phyloP scores from a whole-genome alignment of 2,113 vertebrate species.

The Bungarus multicinctus region DNA sequence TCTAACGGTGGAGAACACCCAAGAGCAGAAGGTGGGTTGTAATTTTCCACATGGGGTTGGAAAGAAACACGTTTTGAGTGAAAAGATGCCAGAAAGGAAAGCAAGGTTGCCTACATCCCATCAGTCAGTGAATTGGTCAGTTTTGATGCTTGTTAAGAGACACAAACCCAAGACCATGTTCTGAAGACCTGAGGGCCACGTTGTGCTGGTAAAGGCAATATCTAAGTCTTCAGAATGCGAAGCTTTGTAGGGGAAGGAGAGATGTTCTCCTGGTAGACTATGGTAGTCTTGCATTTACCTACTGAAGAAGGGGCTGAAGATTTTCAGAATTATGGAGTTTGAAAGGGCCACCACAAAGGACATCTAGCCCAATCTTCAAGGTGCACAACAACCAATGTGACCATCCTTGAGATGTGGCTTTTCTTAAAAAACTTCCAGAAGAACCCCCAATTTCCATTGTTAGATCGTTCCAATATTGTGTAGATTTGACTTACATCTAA shows the following conservation, averaged over 20 bases:
- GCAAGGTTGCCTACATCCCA: neutral
- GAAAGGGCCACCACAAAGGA: neutral
- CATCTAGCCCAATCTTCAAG: neutral
- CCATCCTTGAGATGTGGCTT: neutral
- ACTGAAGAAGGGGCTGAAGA: neutral
- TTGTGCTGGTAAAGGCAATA: neutral
- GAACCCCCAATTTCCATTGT: neutral
- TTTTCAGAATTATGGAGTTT: neutral
- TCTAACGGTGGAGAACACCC: neutral
- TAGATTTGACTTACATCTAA: neutral
- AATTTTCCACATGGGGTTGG: rapidly evolving
- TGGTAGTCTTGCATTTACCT: neutral
- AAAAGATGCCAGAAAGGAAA: neutral
- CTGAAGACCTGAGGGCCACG: neutral
- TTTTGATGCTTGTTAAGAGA: neutral
- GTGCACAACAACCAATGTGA: neutral
- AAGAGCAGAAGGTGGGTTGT: neutral
- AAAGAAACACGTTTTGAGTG: neutral
- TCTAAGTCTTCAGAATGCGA: neutral
- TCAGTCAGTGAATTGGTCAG: neutral
- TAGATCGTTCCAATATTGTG: neutral
- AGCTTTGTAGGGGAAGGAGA: neutral
- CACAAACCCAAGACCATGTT: neutral
- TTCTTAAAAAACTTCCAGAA: neutral
- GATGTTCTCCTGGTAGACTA: neutral